A percentile compares a stretch with the other conserved stretches of the same genome.
These are phyloP conservation scores for Orycteropus afer DNA, from an alignment of 2,113 vertebrate species.

Conservation along the genomic window DNA sequence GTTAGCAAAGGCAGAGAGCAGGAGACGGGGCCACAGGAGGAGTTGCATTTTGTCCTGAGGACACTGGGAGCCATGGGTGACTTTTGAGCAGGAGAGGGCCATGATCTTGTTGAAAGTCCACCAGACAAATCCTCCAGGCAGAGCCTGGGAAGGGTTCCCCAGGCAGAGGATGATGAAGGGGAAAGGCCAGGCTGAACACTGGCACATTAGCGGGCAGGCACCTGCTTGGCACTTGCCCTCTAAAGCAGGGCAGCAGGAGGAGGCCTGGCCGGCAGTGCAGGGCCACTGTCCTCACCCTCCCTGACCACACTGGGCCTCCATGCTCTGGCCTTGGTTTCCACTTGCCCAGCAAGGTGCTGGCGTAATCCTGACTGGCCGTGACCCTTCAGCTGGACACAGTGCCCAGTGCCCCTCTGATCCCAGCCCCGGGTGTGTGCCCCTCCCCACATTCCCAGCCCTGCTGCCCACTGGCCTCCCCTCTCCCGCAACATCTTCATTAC, in stretches of 20 bases:
- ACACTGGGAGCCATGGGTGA: not conserved
- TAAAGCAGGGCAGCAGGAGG: not conserved
- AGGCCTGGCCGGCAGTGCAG: rapidly evolving
- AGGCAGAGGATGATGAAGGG: not conserved
- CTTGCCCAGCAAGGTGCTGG: not conserved
- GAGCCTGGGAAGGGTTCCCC: too few species aligned
- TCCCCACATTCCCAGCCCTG: constrained; percentile 63
- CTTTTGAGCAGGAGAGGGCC: not conserved
- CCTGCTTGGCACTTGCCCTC: rapidly evolving
- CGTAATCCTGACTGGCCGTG: not conserved
- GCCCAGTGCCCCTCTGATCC: not conserved
- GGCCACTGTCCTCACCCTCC: not conserved
- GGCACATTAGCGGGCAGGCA: not conserved
- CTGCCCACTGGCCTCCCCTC: constrained; percentile 49
- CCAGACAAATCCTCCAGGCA: not conserved
- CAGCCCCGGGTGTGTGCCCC: not conserved
- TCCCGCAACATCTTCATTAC: constrained; percentile 90
- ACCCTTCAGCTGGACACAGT: not conserved
- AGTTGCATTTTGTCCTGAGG: not conserved
- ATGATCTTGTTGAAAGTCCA: not conserved
- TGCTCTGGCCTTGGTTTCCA: not conserved
- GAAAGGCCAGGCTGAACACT: not conserved
- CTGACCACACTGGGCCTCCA: rapidly evolving
- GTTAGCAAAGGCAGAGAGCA: not conserved
- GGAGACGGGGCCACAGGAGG: not conserved